Conservation (phyloP, 1,140 invertebrate genomes). For the Physella acuta region DNA sequence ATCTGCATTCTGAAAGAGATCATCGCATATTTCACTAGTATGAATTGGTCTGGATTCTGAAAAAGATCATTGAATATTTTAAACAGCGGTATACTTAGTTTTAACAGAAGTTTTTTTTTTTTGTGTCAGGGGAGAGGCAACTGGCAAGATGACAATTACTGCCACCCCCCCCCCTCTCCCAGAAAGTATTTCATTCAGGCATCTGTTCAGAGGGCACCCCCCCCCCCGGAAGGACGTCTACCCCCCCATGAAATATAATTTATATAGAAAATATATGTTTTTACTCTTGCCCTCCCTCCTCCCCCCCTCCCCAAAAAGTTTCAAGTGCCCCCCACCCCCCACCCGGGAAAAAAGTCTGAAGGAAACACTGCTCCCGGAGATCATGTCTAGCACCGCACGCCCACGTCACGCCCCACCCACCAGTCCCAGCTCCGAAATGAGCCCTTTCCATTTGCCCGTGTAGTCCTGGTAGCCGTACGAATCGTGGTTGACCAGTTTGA, state of each 20-base stretch:
- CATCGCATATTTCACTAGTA: no score
- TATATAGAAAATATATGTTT: no score
- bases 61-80: background rate
- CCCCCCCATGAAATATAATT: no score
- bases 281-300: no score
- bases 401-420: background rate
- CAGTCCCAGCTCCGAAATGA: constrained; percentile 6
- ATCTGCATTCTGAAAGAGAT: background rate
- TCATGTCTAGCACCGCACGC: background rate
- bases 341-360: no score
- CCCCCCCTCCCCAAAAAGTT: no score
- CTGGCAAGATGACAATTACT: background rate
- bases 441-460: constrained; percentile 9
- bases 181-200: background rate
- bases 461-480: constrained; percentile 13
- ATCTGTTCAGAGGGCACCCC: background rate
- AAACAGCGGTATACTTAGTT: background rate
- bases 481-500: constrained; percentile 4
- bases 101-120: background rate
- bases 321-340: no score
- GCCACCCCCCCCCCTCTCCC: background rate
- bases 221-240: background rate
- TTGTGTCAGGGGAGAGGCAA: background rate
- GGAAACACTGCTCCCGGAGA: no score
- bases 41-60: background rate